These are phyloP conservation scores for Callipepla californica DNA, from an alignment of 2,113 vertebrate genomes.

Conservation along the genomic window DNA sequence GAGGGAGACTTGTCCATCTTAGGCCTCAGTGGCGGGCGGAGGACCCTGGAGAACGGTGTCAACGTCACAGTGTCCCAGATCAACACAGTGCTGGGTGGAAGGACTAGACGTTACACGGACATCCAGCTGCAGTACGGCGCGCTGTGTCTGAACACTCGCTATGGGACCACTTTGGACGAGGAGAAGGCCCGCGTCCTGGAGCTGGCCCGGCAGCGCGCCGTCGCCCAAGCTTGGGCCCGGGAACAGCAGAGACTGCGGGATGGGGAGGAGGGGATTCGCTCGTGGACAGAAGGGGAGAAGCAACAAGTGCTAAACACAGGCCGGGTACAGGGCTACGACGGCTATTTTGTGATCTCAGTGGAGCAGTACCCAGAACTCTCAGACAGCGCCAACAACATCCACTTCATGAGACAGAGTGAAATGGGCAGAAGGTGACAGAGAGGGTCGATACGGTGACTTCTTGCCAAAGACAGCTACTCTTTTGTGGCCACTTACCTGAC, in stretches of 20 bases:
- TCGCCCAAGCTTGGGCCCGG: constrained; percentile 88
- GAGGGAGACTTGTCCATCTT: constrained; percentile 91
- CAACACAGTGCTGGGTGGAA: constrained; percentile 90
- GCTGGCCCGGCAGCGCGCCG: constrained; percentile 89
- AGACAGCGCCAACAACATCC: constrained; percentile 96
- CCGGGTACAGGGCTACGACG: constrained; percentile 94
- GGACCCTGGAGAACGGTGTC: constrained; percentile 94
- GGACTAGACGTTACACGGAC: constrained; percentile 97
- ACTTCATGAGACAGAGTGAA: constrained; percentile 99
- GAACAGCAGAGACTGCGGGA: constrained; percentile 95
- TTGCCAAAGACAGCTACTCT: constrained; percentile 99
- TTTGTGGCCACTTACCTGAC: constrained; percentile 90
- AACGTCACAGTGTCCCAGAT: constrained; percentile 97
- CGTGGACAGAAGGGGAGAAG: constrained; percentile 96
- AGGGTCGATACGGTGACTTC: constrained; percentile 83
- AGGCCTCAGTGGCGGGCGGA: constrained; percentile 92
- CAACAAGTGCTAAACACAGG: constrained; percentile 93
- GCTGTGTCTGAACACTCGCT: constrained; percentile 91
- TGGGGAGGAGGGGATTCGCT: constrained; percentile 93
- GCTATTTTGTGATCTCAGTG: constrained; percentile 93
- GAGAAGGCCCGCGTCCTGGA: constrained; percentile 93
- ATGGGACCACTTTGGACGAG: constrained; percentile 92
- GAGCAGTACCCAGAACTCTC: constrained; percentile 98
- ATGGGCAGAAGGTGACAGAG: constrained; percentile 99
- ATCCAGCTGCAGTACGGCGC: constrained; percentile 89